Evolutionary conservation across 2,797 vertebrate genomes (phyloP).

Genomic region (Erethizon dorsatum): DNA sequence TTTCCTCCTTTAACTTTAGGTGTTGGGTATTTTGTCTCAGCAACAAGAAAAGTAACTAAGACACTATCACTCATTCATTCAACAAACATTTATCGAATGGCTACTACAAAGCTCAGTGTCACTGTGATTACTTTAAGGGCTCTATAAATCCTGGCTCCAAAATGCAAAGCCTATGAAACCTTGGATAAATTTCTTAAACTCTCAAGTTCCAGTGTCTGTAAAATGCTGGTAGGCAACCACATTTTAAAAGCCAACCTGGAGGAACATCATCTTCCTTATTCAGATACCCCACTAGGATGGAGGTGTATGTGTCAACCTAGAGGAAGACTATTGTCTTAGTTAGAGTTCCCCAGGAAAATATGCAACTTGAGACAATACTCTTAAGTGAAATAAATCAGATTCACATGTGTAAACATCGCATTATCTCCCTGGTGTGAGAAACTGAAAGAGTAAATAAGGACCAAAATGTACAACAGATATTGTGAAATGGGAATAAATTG

Average conservation of each 20-base stretch:
- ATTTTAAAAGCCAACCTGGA: slow-evolving; percentile 27
- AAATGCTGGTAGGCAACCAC: background rate
- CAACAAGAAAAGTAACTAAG: background rate
- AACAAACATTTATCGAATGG: slow-evolving; percentile 21
- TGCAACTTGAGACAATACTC: background rate
- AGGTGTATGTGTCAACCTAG: background rate
- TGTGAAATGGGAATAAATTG: background rate
- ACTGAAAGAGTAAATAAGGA: background rate
- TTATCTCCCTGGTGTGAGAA: background rate
- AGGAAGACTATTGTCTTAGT: background rate
- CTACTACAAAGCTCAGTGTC: background rate
- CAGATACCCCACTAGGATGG: background rate
- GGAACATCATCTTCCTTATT: background rate
- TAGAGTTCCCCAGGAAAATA: background rate
- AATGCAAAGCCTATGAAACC: slow-evolving; percentile 40
- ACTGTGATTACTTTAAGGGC: background rate
- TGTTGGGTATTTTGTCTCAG: background rate
- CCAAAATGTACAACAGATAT: background rate
- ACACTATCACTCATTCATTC: background rate
- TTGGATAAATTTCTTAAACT: slow-evolving; percentile 39
- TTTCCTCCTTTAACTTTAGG: background rate
- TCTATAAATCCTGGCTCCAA: slow-evolving; percentile 24
- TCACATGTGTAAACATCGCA: background rate
- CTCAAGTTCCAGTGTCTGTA: background rate
- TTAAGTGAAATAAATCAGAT: background rate